Evolutionary conservation across 2,113 vertebrate species (phyloP).

Genomic region (Dendropsophus ebraccatus): DNA sequence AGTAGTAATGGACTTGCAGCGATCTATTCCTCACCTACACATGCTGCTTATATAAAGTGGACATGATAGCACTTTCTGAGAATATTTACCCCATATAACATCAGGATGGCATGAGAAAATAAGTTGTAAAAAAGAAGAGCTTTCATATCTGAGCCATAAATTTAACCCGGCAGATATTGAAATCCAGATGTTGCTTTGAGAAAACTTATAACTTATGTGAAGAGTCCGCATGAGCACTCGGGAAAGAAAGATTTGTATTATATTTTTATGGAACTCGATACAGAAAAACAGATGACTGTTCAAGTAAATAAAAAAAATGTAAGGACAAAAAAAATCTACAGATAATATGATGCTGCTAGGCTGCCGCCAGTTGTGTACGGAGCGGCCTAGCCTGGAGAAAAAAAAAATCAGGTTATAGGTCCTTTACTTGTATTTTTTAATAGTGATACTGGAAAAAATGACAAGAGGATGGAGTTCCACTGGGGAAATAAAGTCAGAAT

Average conservation of each 20-base stretch:
- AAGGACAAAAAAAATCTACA: not conserved
- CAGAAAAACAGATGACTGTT: conserved; percentile 3
- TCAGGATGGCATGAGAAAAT: conserved; percentile 19
- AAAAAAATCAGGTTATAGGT: not conserved
- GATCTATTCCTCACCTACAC: not conserved
- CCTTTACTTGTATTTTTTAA: not conserved
- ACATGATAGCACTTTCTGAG: not conserved
- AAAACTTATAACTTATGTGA: conserved; percentile 8
- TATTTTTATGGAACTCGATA: not conserved
- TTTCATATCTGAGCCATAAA: conserved; percentile 23
- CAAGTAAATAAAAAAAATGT: conserved; percentile 22
- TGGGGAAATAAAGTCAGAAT: too few relatives aligned
- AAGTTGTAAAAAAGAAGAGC: conserved; percentile 13
- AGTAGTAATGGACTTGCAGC: not conserved
- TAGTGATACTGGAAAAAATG: too few relatives aligned
- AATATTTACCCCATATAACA: conserved; percentile 1
- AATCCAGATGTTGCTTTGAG: conserved; percentile 16
- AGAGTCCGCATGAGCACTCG: not conserved
- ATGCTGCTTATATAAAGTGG: not conserved
- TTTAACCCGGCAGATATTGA: conserved; percentile 5
- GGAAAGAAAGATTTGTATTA: conserved; percentile 5
- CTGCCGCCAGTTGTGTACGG: not conserved
- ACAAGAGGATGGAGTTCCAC: too few relatives aligned
- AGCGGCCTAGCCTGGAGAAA: not conserved
- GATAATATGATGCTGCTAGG: not conserved